Conservation (phyloP, 2,113 vertebrate genomes). For the Martes martes region DNA sequence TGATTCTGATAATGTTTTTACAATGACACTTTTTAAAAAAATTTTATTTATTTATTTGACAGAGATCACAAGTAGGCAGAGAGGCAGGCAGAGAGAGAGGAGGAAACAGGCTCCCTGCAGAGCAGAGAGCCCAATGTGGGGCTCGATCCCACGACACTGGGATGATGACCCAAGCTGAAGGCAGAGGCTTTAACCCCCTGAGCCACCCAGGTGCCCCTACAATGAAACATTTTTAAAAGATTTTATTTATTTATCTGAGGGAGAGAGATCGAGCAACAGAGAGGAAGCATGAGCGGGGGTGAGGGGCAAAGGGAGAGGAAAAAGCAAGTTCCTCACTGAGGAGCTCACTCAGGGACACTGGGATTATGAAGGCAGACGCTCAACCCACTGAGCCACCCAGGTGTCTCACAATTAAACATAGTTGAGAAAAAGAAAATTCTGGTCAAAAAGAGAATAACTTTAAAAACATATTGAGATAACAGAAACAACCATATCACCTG, state of each 20-base stretch:
- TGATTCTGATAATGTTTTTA: constrained; percentile 13
- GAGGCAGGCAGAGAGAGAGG: too few relatives aligned
- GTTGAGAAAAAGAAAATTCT: neutral
- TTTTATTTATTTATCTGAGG: neutral
- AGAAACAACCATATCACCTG: constrained; percentile 37
- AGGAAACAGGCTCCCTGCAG: too few relatives aligned
- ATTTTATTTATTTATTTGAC: neutral
- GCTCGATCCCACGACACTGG: too few relatives aligned
- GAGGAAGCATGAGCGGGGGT: neutral
- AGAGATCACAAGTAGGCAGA: too few relatives aligned
- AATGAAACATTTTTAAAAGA: neutral
- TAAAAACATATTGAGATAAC: constrained; percentile 31
- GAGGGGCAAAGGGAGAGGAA: neutral
- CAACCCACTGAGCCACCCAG: neutral
- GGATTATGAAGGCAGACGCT: neutral
- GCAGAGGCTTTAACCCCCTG: too few relatives aligned
- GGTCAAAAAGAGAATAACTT: neutral
- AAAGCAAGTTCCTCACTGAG: neutral
- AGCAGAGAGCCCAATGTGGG: too few relatives aligned
- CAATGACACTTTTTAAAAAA: neutral
- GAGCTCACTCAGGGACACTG: neutral
- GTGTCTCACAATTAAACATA: neutral
- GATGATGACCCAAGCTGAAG: too few relatives aligned
- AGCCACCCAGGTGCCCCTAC: neutral
- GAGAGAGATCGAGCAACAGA: neutral